Conservation (phyloP, 2,113 vertebrate genomes). For the Haemorhous mexicanus region DNA sequence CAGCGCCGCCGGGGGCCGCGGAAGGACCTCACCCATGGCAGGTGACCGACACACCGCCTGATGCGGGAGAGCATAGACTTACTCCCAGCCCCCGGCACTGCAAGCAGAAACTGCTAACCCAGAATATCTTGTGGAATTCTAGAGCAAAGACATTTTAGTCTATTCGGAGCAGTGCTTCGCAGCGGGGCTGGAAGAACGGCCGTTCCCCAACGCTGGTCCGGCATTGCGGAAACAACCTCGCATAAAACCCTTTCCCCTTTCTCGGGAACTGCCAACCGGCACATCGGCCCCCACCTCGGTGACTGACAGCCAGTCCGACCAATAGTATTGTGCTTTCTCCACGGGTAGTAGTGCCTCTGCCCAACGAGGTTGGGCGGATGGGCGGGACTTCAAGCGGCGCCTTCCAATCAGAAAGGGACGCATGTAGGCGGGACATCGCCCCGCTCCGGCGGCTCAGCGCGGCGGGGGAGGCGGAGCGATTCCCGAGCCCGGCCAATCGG, state of each 20-base stretch:
- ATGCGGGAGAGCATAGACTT: rapidly evolving
- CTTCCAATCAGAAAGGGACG: background rate
- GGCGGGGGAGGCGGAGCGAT: rapidly evolving
- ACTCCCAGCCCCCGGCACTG: rapidly evolving
- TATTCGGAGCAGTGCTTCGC: rapidly evolving
- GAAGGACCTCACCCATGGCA: background rate
- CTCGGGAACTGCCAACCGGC: rapidly evolving
- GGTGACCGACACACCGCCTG: background rate
- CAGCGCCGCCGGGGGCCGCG: background rate
- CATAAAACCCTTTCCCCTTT: rapidly evolving
- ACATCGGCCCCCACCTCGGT: rapidly evolving
- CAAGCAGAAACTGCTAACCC: background rate
- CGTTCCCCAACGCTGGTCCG: background rate
- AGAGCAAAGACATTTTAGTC: background rate
- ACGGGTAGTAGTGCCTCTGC: rapidly evolving
- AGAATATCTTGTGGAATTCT: rapidly evolving
- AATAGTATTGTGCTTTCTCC: rapidly evolving
- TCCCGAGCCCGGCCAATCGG: rapidly evolving
- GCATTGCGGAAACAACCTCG: rapidly evolving
- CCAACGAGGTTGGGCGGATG: rapidly evolving
- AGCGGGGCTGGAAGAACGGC: rapidly evolving
- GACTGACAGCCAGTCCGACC: background rate
- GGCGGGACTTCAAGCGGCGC: background rate
- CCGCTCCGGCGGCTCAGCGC: background rate
- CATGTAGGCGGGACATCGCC: background rate